A percentile compares a stretch with the other conserved stretches of the same genome.
Conservation (phyloP, 1,140 invertebrate species). For the Brachionus angularis region DNA sequence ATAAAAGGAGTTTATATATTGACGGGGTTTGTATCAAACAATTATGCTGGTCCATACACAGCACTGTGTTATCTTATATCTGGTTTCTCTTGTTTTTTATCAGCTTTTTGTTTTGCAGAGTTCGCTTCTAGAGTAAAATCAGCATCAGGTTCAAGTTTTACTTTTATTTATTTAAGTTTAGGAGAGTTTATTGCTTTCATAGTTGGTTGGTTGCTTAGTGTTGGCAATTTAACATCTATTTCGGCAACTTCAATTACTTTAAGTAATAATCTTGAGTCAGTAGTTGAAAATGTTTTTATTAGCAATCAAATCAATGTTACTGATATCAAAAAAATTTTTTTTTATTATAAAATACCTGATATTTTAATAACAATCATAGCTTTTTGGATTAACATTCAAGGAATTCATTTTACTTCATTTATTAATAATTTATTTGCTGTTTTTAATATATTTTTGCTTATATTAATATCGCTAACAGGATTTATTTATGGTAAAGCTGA, state of each 20-base stretch:
- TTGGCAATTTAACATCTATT: background rate
- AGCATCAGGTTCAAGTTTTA: background rate
- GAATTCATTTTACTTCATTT: too few relatives aligned
- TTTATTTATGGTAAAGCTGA: background rate
- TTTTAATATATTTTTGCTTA: background rate
- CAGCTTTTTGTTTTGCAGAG: background rate
- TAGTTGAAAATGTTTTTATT: too few relatives aligned
- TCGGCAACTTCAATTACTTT: background rate
- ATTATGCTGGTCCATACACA: background rate
- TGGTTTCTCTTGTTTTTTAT: background rate
- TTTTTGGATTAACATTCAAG: too few relatives aligned
- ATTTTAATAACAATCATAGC: too few relatives aligned
- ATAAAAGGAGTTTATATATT: background rate
- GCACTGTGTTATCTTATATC: background rate
- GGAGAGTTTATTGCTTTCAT: background rate
- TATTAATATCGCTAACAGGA: background rate
- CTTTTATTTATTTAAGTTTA: background rate
- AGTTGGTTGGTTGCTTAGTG: background rate
- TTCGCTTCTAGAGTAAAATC: background rate
- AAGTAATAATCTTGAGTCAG: background rate
- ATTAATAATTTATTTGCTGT: background rate
- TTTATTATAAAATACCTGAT: too few relatives aligned
- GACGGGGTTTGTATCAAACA: background rate
- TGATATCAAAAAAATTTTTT: too few relatives aligned
- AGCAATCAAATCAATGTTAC: too few relatives aligned